A percentile compares a stretch with the other conserved stretches of the same genome.
Conservation (phyloP, 2,888 invertebrate genomes). For the Synergus gifuensis region DNA sequence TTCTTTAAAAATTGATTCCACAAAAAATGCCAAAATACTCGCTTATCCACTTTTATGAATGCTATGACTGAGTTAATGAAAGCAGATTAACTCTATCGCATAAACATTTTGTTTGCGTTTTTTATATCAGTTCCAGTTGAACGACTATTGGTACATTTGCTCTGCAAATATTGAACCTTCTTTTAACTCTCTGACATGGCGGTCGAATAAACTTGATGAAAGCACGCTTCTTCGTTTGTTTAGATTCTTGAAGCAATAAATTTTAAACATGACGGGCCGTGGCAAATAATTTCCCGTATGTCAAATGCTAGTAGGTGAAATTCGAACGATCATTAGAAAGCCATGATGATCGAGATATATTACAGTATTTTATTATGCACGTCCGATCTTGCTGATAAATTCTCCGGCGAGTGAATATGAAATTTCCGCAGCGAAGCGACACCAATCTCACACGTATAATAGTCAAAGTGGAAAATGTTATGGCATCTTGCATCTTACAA, state of each 20-base stretch:
- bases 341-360: neutral
- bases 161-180: conserved; percentile 1
- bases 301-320: conserved; percentile 17
- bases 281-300: conserved; percentile 15
- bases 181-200: neutral
- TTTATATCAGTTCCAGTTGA: neutral
- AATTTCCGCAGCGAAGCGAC: neutral
- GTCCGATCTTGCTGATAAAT: neutral
- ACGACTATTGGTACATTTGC: neutral
- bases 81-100: neutral
- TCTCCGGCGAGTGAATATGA: neutral
- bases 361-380: conserved; percentile 2
- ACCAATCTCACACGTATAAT: too few species aligned
- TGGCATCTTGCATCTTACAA: neutral
- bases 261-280: conserved; percentile 16
- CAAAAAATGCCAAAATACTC: too few species aligned
- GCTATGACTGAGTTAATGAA: neutral
- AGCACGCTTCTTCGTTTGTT: conserved; percentile 1
- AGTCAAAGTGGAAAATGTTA: too few species aligned
- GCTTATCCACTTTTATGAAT: neutral
- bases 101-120: neutral
- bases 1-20: too few species aligned
- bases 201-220: neutral
- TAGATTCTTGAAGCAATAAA: conserved; percentile 13
- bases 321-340: conserved; percentile 14